These are phyloP conservation scores for Caenorhabditis uteleia DNA, from an alignment of 2,888 invertebrate genomes.

Conservation along the genomic window DNA sequence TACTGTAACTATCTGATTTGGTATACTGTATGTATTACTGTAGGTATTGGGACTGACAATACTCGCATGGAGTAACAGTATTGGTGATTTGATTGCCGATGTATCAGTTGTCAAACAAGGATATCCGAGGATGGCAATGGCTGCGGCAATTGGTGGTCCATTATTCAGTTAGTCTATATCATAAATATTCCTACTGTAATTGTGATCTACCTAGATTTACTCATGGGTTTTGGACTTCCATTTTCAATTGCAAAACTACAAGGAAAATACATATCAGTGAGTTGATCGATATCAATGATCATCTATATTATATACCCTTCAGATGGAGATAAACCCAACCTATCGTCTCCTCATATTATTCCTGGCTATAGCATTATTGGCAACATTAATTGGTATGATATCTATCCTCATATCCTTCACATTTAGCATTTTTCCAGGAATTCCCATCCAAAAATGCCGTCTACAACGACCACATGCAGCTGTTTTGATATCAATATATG, in stretches of 20 bases:
- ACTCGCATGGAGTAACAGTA: slow-evolving; percentile 77
- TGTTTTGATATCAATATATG: slow-evolving; percentile 72
- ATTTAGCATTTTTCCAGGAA: slow-evolving; percentile 36
- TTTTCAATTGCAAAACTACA: slow-evolving; percentile 56
- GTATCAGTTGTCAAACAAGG: slow-evolving; percentile 76
- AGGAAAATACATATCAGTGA: slow-evolving; percentile 53
- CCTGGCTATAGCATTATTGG: slow-evolving; percentile 20
- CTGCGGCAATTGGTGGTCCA: slow-evolving; percentile 79
- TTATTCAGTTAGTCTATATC: slow-evolving; percentile 75
- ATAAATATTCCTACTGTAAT: not conserved
- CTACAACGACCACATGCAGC: slow-evolving; percentile 20
- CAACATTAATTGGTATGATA: slow-evolving; percentile 24
- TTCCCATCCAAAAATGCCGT: slow-evolving; percentile 26
- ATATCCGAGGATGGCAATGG: slow-evolving; percentile 77
- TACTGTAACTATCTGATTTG: not conserved
- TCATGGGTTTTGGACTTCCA: slow-evolving; percentile 63
- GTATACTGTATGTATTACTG: not conserved
- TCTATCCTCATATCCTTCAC: not conserved
- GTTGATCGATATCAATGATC: not conserved
- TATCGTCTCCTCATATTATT: slow-evolving; percentile 38
- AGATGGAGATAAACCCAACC: slow-evolving; percentile 37
- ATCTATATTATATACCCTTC: slow-evolving; percentile 5
- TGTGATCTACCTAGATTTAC: slow-evolving; percentile 47
- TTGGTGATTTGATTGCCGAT: slow-evolving; percentile 77
- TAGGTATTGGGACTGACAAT: slow-evolving; percentile 76